Base-by-base conservation (phyloP, 2,113 vertebrate genomes). In the Potamarius usumacintae region DNA sequence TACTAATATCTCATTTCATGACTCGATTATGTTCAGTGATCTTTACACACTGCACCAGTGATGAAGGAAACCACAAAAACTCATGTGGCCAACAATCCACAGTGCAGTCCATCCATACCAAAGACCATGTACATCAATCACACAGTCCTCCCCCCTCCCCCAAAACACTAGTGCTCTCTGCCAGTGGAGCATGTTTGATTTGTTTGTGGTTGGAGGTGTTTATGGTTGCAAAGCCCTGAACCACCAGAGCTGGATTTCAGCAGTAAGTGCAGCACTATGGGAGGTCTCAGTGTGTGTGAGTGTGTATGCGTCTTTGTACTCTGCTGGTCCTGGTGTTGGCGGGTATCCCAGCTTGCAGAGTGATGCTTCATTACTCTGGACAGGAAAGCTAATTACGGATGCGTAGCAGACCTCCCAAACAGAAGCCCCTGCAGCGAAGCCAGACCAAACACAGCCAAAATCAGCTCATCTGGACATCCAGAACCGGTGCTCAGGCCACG, bases 201-300 rank as follows among this genome's bases (percentile, higher is more conserved):
- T 87, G 86, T 87, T 87, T 87, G 86, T 87, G 86, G 86, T 87
- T 87, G 81, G 27, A 78, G 82, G 86, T 87, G 86, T 87, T 87
- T 87, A 87, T 67, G 82, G 86, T 62, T 87, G 82, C 86, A 78
- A 87, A 87, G 86, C 67, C 80, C 69, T 76, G 52, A 86, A 86
- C 76, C 60, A 69, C 85, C 85, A 71, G 86, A 63, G 71, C 86
- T 84, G 72, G 50, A 83, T 87, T 87, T 78, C 72, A 83, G 34
- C 57, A n/a, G 71, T 87, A 77, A 78, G 72, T 84, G 52, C 30
- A 57, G 50, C 86, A 78, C 81, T 84, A 78, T 78, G 86, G 82
- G 86, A 88, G 86, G 81, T 84, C 72, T 87, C 53, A 48, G 52
- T 50, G 69, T 85, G 34, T 67, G 25, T 69, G 81, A 52, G 52